Evolutionary conservation across 2,888 invertebrate genomes (phyloP).

Genomic region (Orthosia cruda): DNA sequence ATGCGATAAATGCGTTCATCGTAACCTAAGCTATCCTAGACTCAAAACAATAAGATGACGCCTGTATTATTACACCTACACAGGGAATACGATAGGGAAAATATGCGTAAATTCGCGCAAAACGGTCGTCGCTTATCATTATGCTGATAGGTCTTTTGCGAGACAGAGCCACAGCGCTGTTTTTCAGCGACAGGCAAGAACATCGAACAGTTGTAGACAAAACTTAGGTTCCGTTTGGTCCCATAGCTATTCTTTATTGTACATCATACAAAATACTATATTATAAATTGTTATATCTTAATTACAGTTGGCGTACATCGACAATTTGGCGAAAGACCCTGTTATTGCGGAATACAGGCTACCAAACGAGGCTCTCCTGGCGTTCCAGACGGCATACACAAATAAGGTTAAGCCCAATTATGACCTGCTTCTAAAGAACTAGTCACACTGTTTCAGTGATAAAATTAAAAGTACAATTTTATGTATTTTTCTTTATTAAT

Average conservation of each 20-base stretch:
- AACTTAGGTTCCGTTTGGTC: background rate
- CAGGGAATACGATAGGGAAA: no score
- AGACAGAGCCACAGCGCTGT: no score
- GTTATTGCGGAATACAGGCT: conserved; percentile 92
- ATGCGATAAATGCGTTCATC: no score
- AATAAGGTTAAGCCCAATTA: conserved; percentile 75
- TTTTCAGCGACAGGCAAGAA: no score
- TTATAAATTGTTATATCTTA: conserved; percentile 20
- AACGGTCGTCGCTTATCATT: no score
- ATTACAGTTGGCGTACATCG: conserved; percentile 92
- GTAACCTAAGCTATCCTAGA: no score
- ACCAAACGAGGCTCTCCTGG: conserved; percentile 91
- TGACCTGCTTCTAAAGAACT: conserved; percentile 73
- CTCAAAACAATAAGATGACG: no score
- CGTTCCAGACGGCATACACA: conserved; percentile 86
- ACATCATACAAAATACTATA: background rate
- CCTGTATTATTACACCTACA: no score
- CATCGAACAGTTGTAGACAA: background rate
- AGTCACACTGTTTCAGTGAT: conserved; percentile 6
- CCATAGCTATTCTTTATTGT: background rate
- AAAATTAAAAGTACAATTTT: conserved; percentile 5
- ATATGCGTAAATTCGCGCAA: no score
- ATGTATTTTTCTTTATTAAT: background rate
- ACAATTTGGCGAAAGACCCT: conserved; percentile 93
- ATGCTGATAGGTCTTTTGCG: no score